Conservation (phyloP, 2,888 invertebrate genomes). For the Pinctada fucata region DNA sequence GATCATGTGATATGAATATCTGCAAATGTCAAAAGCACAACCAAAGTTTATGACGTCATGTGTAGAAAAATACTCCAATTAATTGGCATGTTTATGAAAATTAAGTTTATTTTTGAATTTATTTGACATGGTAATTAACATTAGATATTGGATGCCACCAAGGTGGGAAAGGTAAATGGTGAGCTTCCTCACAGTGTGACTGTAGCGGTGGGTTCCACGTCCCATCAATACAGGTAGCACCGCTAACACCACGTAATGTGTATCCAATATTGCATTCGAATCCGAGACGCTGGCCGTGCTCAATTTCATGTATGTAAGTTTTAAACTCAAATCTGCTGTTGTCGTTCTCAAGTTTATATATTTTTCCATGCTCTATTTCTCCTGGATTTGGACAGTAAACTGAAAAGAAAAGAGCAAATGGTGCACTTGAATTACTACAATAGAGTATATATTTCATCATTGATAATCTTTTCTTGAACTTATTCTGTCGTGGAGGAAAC, state of each 20-base stretch:
- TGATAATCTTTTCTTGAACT: too few species aligned
- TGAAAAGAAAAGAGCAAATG: conserved; percentile 29
- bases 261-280: conserved; percentile 96
- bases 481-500: neutral
- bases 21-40: too few species aligned
- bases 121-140: conserved; percentile 28
- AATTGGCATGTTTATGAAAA: too few species aligned
- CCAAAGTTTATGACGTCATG: too few species aligned
- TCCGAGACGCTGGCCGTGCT: conserved; percentile 80
- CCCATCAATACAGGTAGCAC: conserved; percentile 95
- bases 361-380: conserved; percentile 40
- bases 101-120: too few species aligned
- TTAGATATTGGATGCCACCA: conserved; percentile 57
- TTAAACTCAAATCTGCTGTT: conserved; percentile 96
- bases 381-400: conserved; percentile 49
- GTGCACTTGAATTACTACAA: neutral
- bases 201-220: conserved; percentile 89
- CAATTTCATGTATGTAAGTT: conserved; percentile 84
- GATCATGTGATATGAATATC: too few species aligned
- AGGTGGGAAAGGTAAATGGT: conserved; percentile 83
- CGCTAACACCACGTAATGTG: conserved; percentile 89
- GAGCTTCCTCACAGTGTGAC: conserved; percentile 88
- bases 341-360: conserved; percentile 56
- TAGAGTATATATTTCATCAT: too few species aligned
- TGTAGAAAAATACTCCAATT: too few species aligned